phyloP scores from a whole-genome alignment of 2,888 invertebrate genomes.

The Sceliomorpha sp. region DNA sequence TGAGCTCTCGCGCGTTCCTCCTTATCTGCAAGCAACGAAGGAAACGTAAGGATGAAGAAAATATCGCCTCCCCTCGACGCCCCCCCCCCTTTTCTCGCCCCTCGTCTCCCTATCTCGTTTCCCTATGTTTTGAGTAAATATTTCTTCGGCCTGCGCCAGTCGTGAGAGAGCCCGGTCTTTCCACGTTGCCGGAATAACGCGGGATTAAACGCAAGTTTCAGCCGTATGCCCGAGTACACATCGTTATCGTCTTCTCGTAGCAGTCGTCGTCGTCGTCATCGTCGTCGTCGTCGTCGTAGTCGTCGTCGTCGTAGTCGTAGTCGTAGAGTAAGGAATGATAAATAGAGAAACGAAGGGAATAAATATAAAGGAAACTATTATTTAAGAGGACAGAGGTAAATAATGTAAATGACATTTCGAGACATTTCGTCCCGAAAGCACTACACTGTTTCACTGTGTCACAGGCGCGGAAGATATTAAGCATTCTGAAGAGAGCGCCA shows the following conservation, averaged over 20 bases:
- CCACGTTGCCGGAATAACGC: conserved; percentile 32
- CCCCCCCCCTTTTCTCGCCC: conserved; percentile 26
- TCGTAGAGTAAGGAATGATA: conserved; percentile 24
- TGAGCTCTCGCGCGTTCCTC: conserved; percentile 24
- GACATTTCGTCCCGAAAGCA: conserved; percentile 12
- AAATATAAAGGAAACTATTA: conserved; percentile 47
- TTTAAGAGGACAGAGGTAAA: conserved; percentile 28
- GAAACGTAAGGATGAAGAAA: conserved; percentile 13
- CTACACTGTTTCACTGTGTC: conserved; percentile 23
- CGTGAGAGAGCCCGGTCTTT: conserved; percentile 16
- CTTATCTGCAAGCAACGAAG: conserved; percentile 48
- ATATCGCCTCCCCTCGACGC: conserved; percentile 8
- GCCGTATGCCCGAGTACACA: conserved; percentile 59
- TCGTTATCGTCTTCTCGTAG: conserved; percentile 59
- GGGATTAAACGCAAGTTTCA: conserved; percentile 39
- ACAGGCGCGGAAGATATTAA: conserved; percentile 30
- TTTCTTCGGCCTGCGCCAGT: conserved; percentile 30
- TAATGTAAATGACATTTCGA: conserved; percentile 40
- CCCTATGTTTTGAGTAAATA: conserved; percentile 29
- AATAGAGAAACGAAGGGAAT: conserved; percentile 36
- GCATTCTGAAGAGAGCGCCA: conserved; percentile 25
- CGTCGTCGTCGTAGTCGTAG: too few relatives aligned
- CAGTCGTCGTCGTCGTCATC: too few relatives aligned
- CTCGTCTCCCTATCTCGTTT: conserved; percentile 20
- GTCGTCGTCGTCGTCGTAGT: too few relatives aligned